Evolutionary conservation across 53 echinoderm and acorn worm genomes (phyloP).

Genomic region (Crossaster papposus): DNA sequence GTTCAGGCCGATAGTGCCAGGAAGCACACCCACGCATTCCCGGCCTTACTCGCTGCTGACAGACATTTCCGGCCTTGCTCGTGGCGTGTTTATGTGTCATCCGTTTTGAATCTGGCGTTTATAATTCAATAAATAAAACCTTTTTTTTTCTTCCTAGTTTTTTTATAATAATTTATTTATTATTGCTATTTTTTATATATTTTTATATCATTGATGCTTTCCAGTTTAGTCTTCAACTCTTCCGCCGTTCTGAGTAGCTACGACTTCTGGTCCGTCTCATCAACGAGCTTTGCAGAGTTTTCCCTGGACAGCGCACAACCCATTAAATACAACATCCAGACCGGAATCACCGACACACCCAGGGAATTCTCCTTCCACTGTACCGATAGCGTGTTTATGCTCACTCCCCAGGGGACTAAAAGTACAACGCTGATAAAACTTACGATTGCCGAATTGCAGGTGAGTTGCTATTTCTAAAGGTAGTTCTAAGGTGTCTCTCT

Average conservation of each 20-base stretch:
- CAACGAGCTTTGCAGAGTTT: background rate
- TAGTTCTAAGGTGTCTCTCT: too few relatives aligned
- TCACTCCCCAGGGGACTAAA: background rate
- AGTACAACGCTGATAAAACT: constrained; percentile 14
- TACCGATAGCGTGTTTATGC: constrained; percentile 22
- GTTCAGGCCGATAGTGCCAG: too few relatives aligned
- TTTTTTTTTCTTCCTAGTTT: too few relatives aligned
- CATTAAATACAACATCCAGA: constrained; percentile 11
- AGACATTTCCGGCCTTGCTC: too few relatives aligned
- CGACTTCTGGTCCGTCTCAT: background rate
- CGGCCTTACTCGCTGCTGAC: too few relatives aligned
- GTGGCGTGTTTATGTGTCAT: too few relatives aligned
- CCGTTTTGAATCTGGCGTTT: too few relatives aligned
- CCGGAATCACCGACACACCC: constrained; percentile 57
- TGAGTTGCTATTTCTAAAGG: too few relatives aligned
- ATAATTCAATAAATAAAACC: too few relatives aligned
- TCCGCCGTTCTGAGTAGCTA: background rate
- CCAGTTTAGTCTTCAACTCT: background rate
- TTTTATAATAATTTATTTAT: too few relatives aligned
- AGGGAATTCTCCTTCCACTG: constrained; percentile 80
- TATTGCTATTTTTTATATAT: too few relatives aligned
- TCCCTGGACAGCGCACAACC: background rate
- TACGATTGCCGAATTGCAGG: constrained; percentile 72
- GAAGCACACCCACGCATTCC: too few relatives aligned
- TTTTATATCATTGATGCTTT: background rate